These are phyloP conservation scores for Euwallacea similis DNA, from an alignment of 1,140 invertebrate genomes.

Conservation along the genomic window DNA sequence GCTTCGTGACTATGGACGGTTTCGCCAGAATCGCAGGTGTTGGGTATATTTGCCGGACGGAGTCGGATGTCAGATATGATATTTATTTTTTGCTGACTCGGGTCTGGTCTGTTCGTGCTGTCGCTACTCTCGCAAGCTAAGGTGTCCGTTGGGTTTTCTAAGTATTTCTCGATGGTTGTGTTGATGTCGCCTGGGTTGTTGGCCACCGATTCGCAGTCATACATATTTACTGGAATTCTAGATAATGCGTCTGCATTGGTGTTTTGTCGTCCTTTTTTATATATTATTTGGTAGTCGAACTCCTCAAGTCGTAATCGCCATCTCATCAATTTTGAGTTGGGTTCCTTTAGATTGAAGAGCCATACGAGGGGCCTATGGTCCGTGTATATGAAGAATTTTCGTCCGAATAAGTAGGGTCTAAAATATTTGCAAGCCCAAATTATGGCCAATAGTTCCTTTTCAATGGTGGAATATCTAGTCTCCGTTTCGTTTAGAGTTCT, in stretches of 20 bases:
- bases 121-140: neutral
- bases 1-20: neutral
- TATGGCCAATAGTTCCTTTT: too few species aligned
- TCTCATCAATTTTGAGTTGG: slow-evolving; percentile 51
- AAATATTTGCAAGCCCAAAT: slow-evolving; percentile 33
- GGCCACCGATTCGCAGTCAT: slow-evolving; percentile 4
- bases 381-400: slow-evolving; percentile 21
- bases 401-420: slow-evolving; percentile 21
- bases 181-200: neutral
- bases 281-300: slow-evolving; percentile 55
- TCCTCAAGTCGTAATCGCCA: slow-evolving; percentile 54
- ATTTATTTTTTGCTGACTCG: neutral
- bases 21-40: neutral
- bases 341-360: slow-evolving; percentile 54
- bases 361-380: slow-evolving; percentile 39
- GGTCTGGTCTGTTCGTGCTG: neutral
- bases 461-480: too few species aligned
- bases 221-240: slow-evolving; percentile 5
- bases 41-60: neutral
- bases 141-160: neutral
- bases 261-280: slow-evolving; percentile 52
- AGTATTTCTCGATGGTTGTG: neutral
- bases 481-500: too few species aligned
- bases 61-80: neutral
- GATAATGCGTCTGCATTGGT: slow-evolving; percentile 24